These are phyloP conservation scores for Drosophila pegasa DNA, from an alignment of 2,888 invertebrate genomes.

Conservation along the genomic window DNA sequence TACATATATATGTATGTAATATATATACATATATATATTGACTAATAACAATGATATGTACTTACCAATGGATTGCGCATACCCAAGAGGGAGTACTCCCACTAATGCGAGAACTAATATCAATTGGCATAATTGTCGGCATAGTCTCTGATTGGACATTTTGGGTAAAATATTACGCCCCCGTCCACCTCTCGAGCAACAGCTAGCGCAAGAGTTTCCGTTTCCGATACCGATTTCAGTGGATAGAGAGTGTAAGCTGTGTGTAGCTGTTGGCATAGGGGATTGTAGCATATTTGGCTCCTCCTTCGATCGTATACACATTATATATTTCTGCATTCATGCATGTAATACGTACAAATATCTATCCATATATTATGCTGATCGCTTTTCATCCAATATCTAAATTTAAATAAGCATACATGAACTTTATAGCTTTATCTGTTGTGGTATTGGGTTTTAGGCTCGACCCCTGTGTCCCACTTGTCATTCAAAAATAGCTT, in stretches of 20 bases:
- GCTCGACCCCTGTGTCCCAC: neutral
- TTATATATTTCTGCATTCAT: constrained; percentile 6
- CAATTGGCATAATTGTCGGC: constrained; percentile 11
- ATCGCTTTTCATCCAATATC: constrained; percentile 18
- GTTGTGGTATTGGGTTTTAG: neutral
- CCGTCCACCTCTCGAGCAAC: constrained; percentile 1
- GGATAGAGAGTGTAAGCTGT: neutral
- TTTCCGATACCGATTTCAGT: neutral
- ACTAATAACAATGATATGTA: neutral
- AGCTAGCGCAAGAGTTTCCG: neutral
- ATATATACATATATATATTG: neutral
- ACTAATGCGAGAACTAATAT: constrained; percentile 16
- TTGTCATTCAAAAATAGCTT: neutral
- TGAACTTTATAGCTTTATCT: neutral
- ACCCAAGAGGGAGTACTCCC: constrained; percentile 9
- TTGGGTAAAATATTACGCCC: neutral
- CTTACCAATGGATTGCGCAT: constrained; percentile 35
- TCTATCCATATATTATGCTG: constrained; percentile 1
- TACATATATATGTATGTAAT: no score
- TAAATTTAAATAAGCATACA: constrained; percentile 19
- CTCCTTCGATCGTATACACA: constrained; percentile 15
- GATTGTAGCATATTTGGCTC: constrained; percentile 24
- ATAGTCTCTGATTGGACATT: constrained; percentile 1
- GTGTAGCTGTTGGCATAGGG: neutral
- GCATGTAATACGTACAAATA: constrained; percentile 8